phyloP scores from a whole-genome alignment of 2,888 invertebrate species.

The Meandrusa payeni region DNA sequence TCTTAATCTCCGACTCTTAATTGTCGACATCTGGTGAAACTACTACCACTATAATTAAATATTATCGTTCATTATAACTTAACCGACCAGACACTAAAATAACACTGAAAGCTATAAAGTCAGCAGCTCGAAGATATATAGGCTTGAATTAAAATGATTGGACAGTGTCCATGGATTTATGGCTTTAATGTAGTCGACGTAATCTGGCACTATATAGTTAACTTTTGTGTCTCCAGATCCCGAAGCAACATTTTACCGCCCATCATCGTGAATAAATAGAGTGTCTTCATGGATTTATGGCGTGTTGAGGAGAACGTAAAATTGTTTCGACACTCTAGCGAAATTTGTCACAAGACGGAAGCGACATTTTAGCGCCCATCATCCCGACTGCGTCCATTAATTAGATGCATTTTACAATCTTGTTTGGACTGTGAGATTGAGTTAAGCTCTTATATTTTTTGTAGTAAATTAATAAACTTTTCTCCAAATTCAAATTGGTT shows the following conservation, averaged over 20 bases:
- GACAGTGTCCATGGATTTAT: conserved; percentile 31
- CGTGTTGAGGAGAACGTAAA: conserved; percentile 11
- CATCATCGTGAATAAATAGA: conserved; percentile 28
- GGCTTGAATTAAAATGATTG: conserved; percentile 36
- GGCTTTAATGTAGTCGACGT: conserved; percentile 18
- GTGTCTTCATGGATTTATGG: conserved; percentile 30
- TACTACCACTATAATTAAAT: too few relatives aligned
- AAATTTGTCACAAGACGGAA: conserved; percentile 2
- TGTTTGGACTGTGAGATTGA: conserved; percentile 16
- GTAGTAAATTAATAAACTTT: conserved; percentile 8
- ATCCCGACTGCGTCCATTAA: conserved; percentile 3
- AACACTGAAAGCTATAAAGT: conserved; percentile 48
- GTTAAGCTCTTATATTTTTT: conserved; percentile 11
- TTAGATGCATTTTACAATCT: conserved; percentile 14
- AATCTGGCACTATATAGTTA: too few relatives aligned
- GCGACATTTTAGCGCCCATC: conserved; percentile 13
- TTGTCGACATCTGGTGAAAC: too few relatives aligned
- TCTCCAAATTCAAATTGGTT: not conserved
- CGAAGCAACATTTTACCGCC: conserved; percentile 11
- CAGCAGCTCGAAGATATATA: conserved; percentile 48
- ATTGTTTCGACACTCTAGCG: conserved; percentile 2
- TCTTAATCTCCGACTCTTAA: too few relatives aligned
- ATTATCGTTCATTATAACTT: too few relatives aligned
- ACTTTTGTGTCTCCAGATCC: conserved; percentile 11
- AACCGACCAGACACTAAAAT: conserved; percentile 71